These are phyloP conservation scores for Polypterus bichir DNA, from an alignment of 2,113 vertebrate genomes.

Conservation along the genomic window DNA sequence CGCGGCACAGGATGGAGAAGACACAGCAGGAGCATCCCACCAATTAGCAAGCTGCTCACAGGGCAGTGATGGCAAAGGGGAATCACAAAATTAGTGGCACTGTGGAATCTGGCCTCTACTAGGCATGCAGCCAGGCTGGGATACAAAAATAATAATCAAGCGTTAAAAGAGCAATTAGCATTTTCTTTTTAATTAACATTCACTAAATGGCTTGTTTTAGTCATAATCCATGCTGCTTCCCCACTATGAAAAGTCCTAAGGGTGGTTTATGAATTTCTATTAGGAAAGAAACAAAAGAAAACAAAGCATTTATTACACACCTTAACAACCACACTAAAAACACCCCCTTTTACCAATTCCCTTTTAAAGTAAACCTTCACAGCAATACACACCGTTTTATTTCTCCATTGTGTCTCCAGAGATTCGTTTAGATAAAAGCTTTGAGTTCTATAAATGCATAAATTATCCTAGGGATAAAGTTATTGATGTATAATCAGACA, in stretches of 20 bases:
- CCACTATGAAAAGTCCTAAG: too few relatives aligned
- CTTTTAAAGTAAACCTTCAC: constrained; percentile 14
- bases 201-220: too few relatives aligned
- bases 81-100: constrained; percentile 28
- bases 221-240: too few relatives aligned
- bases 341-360: constrained; percentile 20
- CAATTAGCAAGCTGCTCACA: constrained; percentile 54
- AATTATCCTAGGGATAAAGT: constrained; percentile 46
- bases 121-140: too few relatives aligned
- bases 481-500: constrained; percentile 52
- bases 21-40: constrained; percentile 58
- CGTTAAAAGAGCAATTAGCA: too few relatives aligned
- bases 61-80: constrained; percentile 24
- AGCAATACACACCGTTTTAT: constrained; percentile 24
- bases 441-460: constrained; percentile 49
- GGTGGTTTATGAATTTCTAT: too few relatives aligned
- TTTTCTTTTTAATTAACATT: too few relatives aligned
- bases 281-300: too few relatives aligned
- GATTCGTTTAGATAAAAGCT: constrained; percentile 40
- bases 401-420: constrained; percentile 27
- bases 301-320: neutral
- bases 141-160: too few relatives aligned
- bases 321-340: constrained; percentile 23
- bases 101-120: too few relatives aligned
- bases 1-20: constrained; percentile 39